These are phyloP conservation scores for Dunckerocampus dactyliophorus DNA, from an alignment of 2,113 vertebrate species.

Conservation along the genomic window DNA sequence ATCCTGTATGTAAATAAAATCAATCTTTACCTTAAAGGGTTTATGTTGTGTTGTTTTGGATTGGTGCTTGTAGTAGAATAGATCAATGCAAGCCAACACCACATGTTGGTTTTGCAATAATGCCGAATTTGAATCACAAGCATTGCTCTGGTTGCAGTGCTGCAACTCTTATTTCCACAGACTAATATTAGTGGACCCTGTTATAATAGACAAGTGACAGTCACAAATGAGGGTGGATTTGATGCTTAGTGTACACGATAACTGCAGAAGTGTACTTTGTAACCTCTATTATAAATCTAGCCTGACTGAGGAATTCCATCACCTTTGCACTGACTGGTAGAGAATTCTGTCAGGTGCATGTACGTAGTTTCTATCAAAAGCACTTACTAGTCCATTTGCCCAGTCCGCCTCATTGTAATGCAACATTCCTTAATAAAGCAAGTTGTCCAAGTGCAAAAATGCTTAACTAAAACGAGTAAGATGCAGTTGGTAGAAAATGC, in stretches of 20 bases:
- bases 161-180: background rate
- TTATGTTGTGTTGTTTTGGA: background rate
- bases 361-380: background rate
- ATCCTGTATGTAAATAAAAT: slow-evolving; percentile 72
- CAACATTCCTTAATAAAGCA: background rate
- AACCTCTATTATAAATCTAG: background rate
- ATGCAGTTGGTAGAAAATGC: background rate
- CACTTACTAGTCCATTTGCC: background rate
- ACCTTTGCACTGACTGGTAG: background rate
- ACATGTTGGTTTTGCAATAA: background rate
- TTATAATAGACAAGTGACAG: no score
- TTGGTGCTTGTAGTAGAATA: no score
- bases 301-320: background rate
- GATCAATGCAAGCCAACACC: background rate
- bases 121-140: background rate
- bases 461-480: background rate
- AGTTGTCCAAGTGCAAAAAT: background rate
- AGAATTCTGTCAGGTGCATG: background rate
- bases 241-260: background rate
- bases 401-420: background rate
- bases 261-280: slow-evolving; percentile 17
- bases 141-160: background rate
- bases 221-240: no score
- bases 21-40: slow-evolving; percentile 12
- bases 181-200: background rate